Conservation (phyloP, 2,888 invertebrate genomes). For the Orthosia cruda region DNA sequence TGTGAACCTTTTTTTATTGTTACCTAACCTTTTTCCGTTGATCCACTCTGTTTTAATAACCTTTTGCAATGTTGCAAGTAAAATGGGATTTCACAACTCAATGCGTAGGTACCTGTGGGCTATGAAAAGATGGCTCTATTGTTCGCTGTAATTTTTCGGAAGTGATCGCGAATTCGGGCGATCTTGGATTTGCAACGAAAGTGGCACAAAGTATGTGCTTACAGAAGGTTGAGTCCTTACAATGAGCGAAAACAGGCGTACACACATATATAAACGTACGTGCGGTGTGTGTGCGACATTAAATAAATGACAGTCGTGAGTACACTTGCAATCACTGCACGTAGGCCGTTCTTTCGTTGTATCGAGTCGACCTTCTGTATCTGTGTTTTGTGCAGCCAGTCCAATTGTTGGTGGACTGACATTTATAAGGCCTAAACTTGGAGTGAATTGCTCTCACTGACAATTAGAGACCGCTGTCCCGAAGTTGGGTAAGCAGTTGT, state of each 20-base stretch:
- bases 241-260: background rate
- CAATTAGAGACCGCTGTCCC: slow-evolving; percentile 43
- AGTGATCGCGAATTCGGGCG: slow-evolving; percentile 11
- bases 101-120: slow-evolving; percentile 53
- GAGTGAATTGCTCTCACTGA: slow-evolving; percentile 31
- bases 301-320: background rate
- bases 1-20: slow-evolving; percentile 85
- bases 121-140: slow-evolving; percentile 54
- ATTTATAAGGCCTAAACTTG: slow-evolving; percentile 45
- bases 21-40: slow-evolving; percentile 85
- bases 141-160: slow-evolving; percentile 52
- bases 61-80: slow-evolving; percentile 76
- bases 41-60: slow-evolving; percentile 86
- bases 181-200: slow-evolving; percentile 1
- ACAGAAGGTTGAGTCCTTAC: background rate
- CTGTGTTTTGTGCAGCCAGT: background rate
- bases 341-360: fast-evolving
- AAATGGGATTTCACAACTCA: slow-evolving; percentile 74
- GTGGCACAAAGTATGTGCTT: too few species aligned
- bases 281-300: too few species aligned
- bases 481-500: slow-evolving; percentile 39
- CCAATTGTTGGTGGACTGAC: slow-evolving; percentile 36
- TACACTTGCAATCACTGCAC: background rate
- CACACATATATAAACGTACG: background rate
- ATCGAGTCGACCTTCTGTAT: background rate